phyloP scores from a whole-genome alignment of 2,888 invertebrate genomes.

The Cacoxenus indagator region DNA sequence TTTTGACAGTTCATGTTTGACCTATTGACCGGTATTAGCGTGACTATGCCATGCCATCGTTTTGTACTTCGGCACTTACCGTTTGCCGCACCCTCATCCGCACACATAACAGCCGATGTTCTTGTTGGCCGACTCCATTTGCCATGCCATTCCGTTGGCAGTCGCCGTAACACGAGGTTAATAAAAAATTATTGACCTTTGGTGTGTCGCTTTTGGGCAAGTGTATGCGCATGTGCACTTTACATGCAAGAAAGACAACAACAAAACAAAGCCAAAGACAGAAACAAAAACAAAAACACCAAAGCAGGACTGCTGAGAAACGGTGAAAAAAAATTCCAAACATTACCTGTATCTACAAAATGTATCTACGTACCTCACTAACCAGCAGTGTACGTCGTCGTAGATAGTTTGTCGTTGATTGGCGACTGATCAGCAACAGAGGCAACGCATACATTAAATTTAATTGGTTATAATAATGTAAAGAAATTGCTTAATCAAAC shows the following conservation, averaged over 20 bases:
- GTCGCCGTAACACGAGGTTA: conserved; percentile 48
- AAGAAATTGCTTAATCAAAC: conserved; percentile 52
- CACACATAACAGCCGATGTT: neutral
- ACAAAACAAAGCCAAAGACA: neutral
- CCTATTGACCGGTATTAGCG: conserved; percentile 46
- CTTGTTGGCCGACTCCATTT: neutral
- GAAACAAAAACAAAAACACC: neutral
- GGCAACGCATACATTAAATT: conserved; percentile 48
- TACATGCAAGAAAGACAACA: neutral
- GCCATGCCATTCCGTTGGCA: neutral
- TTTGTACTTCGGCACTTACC: neutral
- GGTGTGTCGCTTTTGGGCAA: conserved; percentile 25
- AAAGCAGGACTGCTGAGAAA: neutral
- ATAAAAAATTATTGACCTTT: conserved; percentile 65
- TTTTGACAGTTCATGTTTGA: conserved; percentile 49
- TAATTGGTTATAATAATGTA: conserved; percentile 56
- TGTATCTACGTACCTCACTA: conserved; percentile 29
- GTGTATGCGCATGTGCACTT: neutral
- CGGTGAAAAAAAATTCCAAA: neutral
- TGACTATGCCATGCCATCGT: conserved; percentile 32
- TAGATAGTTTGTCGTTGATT: conserved; percentile 25
- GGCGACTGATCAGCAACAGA: conserved; percentile 39
- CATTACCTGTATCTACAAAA: neutral
- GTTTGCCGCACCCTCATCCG: neutral
- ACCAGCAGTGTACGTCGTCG: neutral